A percentile compares a stretch with the other conserved stretches of the same genome.
Conservation (phyloP, 2,113 vertebrate species). For the Trochalopteron elliotii region DNA sequence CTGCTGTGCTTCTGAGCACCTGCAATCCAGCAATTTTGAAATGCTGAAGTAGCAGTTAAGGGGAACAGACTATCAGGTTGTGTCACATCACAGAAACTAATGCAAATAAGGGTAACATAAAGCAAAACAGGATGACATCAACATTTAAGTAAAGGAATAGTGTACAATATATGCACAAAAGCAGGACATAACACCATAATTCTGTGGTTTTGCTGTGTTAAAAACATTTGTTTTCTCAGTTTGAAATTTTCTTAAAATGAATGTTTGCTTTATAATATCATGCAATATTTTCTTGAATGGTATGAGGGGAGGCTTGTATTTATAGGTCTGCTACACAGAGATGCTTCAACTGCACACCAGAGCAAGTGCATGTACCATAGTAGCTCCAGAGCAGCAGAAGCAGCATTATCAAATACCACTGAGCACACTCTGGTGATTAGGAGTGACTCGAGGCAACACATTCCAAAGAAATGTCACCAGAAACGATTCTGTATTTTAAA, state of each 20-base stretch:
- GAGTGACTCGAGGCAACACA: constrained; percentile 38
- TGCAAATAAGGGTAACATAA: background rate
- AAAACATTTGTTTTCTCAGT: background rate
- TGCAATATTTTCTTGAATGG: constrained; percentile 6
- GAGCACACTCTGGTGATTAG: constrained; percentile 13
- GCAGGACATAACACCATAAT: background rate
- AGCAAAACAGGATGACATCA: background rate
- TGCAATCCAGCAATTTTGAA: background rate
- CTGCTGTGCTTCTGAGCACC: background rate
- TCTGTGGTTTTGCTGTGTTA: background rate
- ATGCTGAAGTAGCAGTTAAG: background rate
- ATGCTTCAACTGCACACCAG: background rate
- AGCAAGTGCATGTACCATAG: background rate
- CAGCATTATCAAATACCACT: constrained; percentile 67
- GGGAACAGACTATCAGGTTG: background rate
- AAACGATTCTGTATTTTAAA: constrained; percentile 50
- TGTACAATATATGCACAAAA: background rate
- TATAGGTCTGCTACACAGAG: background rate
- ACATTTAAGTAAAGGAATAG: background rate
- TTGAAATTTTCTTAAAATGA: background rate
- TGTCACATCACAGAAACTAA: background rate
- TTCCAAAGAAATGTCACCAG: constrained; percentile 72
- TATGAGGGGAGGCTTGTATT: background rate
- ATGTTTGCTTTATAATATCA: background rate
- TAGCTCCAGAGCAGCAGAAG: background rate